phyloP scores from a whole-genome alignment of 2,888 invertebrate species.

The Steinernema hermaphroditum region DNA sequence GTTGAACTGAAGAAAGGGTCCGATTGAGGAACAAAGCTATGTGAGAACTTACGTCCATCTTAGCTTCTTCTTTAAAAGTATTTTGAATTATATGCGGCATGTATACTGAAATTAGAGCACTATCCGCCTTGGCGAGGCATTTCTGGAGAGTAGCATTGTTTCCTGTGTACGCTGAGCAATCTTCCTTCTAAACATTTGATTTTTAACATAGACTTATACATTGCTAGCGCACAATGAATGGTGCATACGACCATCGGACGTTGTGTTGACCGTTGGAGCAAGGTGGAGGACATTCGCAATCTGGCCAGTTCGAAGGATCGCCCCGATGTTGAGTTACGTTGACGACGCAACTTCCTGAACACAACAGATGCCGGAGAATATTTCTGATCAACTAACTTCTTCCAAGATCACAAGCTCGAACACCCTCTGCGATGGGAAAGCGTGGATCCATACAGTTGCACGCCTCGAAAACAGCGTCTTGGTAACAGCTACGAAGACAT shows the following conservation, averaged over 20 bases:
- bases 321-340: background rate
- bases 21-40: too few relatives aligned
- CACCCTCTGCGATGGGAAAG: background rate
- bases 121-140: too few relatives aligned
- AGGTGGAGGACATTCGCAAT: constrained; percentile 1
- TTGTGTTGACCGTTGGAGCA: constrained; percentile 2
- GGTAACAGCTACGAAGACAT: constrained; percentile 22
- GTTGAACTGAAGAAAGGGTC: too few relatives aligned
- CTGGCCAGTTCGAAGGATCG: constrained; percentile 10
- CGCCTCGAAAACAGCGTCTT: constrained; percentile 6
- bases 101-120: background rate
- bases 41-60: background rate
- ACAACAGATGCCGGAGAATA: too few relatives aligned
- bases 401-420: background rate
- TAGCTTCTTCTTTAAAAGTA: background rate
- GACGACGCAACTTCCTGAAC: background rate
- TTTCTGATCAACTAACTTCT: background rate
- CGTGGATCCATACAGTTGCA: constrained; percentile 25
- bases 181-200: too few relatives aligned
- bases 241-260: background rate
- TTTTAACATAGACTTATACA: too few relatives aligned
- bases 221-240: too few relatives aligned
- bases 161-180: too few relatives aligned
- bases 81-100: background rate
- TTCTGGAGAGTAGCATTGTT: too few relatives aligned